Conservation (phyloP, 2,797 vertebrate genomes). For the Menidia menidia region DNA sequence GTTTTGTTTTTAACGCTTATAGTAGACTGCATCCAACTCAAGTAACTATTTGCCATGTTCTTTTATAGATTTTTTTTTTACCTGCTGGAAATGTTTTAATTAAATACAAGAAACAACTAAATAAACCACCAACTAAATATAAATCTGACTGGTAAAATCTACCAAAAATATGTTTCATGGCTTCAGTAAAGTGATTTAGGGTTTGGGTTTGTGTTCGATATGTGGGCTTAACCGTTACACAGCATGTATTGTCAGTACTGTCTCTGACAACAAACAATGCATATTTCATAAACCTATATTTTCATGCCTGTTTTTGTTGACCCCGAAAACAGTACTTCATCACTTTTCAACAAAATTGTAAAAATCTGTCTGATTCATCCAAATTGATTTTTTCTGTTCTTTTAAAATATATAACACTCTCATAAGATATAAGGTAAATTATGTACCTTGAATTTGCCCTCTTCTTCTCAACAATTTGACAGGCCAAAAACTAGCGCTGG, state of each 20-base stretch:
- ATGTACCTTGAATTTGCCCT: no score
- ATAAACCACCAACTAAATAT: neutral
- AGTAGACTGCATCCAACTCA: neutral
- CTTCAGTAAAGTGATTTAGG: no score
- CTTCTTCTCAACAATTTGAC: neutral
- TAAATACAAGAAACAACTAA: neutral
- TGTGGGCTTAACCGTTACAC: neutral
- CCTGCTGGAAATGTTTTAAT: neutral
- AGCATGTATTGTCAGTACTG: neutral
- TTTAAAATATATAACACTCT: neutral
- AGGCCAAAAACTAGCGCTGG: neutral
- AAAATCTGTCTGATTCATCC: no score
- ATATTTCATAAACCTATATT: neutral
- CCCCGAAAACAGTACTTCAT: neutral
- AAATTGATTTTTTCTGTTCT: neutral
- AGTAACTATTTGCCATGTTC: neutral
- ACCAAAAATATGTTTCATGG: no score
- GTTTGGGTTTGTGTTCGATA: neutral
- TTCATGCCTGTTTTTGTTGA: neutral
- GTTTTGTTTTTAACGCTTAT: neutral
- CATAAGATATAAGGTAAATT: neutral
- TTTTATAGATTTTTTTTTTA: neutral
- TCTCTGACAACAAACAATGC: neutral
- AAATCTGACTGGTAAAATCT: neutral
- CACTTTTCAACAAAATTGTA: neutral